Base-by-base conservation (phyloP, 2,888 invertebrate species). In the Rhorus exstirpatorius region DNA sequence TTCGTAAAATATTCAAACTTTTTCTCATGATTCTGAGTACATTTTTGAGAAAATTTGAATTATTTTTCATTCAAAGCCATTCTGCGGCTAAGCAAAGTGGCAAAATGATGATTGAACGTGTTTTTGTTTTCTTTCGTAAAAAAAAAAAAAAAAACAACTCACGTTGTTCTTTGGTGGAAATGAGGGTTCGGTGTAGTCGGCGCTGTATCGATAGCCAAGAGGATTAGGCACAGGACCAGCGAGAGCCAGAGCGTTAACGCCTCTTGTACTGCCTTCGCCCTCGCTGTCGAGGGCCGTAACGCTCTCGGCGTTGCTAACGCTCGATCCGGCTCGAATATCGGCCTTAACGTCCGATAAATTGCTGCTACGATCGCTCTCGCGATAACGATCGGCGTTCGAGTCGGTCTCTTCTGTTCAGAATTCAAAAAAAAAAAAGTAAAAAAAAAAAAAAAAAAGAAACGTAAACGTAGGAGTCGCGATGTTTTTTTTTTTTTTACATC, bases 321-420 rank as follows among this genome's bases (percentile, higher is more conserved):
- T 97, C 83, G 97, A 96, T 8, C 96, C 96, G 60, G 97, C 97
- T 80, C 98, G 94, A 83, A 98, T 95, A 93, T 98, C 98, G 85
- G 97, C 95, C 93, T 98, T 98, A 91, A 98, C 94, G 93, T 98
- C 98, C 86, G 98, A 98, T 89, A 98, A 97, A 92, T 98, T 98
- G 68, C 98, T 98, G 89, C 97, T 97, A 86, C 97, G 95, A 92
- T 98, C 98, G 79, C 97, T 97, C 91, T 97, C 96, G 87, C 96
- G 91, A 86, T 93, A 93, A 81, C 93, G 91, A 88, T 93, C 93
- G 63, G 91, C 92, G 84, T 93, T 93, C 76, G 92, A 93, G 84
- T 93, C 93, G 51, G 93, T 93, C 84, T 93, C 93, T 88, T 94
- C 94, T 90, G 93, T 83, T 77, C 55, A 46, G 14, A 19, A 51